A percentile compares a stretch with the other conserved stretches of the same genome.
These are phyloP conservation scores for Decapterus maruadsi DNA, from an alignment of 2,797 vertebrate genomes.

Conservation along the genomic window DNA sequence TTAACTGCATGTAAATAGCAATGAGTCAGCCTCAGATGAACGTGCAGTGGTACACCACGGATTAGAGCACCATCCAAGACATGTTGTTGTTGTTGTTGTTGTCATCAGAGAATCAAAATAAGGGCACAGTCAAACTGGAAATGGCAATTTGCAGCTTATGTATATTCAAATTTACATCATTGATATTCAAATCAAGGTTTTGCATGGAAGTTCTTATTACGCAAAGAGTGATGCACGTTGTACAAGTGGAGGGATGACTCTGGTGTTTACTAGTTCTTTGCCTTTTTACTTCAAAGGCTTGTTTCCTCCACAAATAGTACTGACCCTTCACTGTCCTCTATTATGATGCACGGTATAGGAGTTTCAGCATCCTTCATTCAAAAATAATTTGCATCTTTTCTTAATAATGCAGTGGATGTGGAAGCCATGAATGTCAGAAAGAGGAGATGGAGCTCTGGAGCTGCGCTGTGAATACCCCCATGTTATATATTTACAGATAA, in stretches of 20 bases:
- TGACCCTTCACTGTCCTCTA: constrained; percentile 10
- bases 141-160: constrained; percentile 12
- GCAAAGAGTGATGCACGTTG: neutral
- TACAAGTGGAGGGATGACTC: constrained; percentile 9
- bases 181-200: constrained; percentile 60
- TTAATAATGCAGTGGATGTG: neutral
- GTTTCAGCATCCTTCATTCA: constrained; percentile 16
- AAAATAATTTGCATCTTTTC: constrained; percentile 23
- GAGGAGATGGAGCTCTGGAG: neutral
- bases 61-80: constrained; percentile 16
- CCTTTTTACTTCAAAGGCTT: constrained; percentile 23
- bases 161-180: constrained; percentile 34
- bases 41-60: neutral
- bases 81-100: neutral
- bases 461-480: neutral
- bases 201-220: constrained; percentile 31
- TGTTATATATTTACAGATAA: constrained; percentile 29
- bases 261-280: constrained; percentile 3
- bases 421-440: constrained; percentile 7
- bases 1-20: constrained; percentile 51
- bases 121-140: constrained; percentile 7
- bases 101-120: neutral
- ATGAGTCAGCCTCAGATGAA: constrained; percentile 30
- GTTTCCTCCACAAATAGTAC: neutral
- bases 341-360: constrained; percentile 9